phyloP scores from a whole-genome alignment of 2,113 vertebrate species.

The Ceyx melanurus region DNA sequence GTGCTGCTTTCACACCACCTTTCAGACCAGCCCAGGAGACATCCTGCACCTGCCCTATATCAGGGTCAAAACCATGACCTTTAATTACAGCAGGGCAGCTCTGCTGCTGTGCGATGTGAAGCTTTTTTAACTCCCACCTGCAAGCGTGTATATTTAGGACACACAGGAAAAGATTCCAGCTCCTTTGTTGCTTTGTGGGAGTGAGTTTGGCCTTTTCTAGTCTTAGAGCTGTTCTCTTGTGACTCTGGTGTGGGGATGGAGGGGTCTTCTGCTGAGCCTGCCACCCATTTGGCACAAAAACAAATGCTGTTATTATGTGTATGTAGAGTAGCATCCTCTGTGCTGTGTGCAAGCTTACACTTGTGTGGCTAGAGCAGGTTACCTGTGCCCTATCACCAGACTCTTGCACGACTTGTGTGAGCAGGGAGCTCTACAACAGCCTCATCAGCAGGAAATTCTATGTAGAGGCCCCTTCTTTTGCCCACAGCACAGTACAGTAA shows the following conservation, averaged over 20 bases:
- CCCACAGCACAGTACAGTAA: neutral
- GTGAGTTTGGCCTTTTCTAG: neutral
- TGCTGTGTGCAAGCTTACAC: neutral
- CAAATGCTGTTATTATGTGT: neutral
- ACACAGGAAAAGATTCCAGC: neutral
- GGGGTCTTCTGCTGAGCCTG: neutral
- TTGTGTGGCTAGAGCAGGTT: neutral
- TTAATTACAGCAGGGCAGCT: neutral
- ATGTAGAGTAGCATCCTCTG: neutral
- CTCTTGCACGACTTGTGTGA: neutral
- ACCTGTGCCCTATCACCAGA: neutral
- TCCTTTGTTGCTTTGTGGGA: neutral
- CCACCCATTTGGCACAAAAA: neutral
- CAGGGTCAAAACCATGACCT: neutral
- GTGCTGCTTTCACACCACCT: neutral
- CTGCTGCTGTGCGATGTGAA: neutral
- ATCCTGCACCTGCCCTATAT: neutral
- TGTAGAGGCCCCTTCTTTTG: neutral
- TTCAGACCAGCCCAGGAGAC: neutral
- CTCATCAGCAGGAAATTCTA: neutral
- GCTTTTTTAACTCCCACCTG: neutral
- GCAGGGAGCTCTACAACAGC: neutral
- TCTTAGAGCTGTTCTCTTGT: neutral
- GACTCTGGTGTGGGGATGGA: neutral
- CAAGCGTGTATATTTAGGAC: neutral